Evolutionary conservation across 1,140 invertebrate species (phyloP).

Genomic region (Drosophila bocki): DNA sequence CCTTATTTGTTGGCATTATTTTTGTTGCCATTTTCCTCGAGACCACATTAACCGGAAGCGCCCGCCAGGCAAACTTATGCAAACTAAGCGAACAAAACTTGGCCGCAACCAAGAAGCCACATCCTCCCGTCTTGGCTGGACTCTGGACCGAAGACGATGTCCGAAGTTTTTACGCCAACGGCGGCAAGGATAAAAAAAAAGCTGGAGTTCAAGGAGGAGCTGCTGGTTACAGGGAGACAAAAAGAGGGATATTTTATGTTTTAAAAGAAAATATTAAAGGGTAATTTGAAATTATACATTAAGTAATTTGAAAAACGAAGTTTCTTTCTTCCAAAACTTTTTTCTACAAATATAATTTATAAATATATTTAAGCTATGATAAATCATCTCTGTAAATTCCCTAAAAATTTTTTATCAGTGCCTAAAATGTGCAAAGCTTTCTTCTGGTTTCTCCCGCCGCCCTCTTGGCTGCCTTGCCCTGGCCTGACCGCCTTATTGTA

Average conservation of each 20-base stretch:
- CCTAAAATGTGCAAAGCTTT: conserved; percentile 65
- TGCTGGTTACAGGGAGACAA: conserved; percentile 1
- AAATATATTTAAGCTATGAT: no score
- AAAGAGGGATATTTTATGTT: neutral
- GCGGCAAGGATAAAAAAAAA: conserved; percentile 32
- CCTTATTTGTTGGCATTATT: conserved; percentile 43
- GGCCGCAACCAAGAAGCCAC: conserved; percentile 59
- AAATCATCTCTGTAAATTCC: neutral
- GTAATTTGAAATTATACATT: no score
- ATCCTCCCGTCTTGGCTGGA: conserved; percentile 27
- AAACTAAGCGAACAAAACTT: conserved; percentile 75
- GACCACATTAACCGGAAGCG: conserved; percentile 82
- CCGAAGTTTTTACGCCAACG: conserved; percentile 65
- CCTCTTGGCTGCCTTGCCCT: conserved; percentile 25
- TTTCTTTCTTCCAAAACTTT: no score
- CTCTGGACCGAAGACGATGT: conserved; percentile 41
- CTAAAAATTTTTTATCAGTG: neutral
- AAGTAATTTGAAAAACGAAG: neutral
- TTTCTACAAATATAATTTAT: no score
- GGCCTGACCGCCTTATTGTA: conserved; percentile 70
- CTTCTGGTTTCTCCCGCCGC: conserved; percentile 32
- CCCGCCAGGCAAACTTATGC: conserved; percentile 73
- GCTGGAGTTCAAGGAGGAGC: conserved; percentile 14
- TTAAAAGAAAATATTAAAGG: no score
- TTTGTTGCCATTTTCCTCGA: conserved; percentile 27